These are phyloP conservation scores for Chelon auratus DNA, from an alignment of 2,797 vertebrate species.

Conservation along the genomic window DNA sequence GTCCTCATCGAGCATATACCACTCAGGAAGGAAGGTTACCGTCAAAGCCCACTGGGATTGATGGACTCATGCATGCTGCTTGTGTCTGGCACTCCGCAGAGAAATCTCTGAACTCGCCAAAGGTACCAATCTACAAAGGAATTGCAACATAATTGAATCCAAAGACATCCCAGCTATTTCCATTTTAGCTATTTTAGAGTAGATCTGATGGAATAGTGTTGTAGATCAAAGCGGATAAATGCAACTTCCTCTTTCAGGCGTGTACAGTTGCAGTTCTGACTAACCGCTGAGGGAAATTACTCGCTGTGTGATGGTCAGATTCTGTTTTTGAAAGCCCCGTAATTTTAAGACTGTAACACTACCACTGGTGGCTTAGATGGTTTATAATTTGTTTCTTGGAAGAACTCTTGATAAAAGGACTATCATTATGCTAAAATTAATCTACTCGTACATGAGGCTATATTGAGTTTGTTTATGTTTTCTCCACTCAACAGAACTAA, in stretches of 20 bases:
- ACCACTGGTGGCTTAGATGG: neutral
- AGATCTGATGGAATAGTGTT: conserved; percentile 20
- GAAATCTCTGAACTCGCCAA: conserved; percentile 57
- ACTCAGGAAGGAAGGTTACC: conserved; percentile 28
- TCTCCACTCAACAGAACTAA: conserved; percentile 11
- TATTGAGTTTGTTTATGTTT: conserved; percentile 23
- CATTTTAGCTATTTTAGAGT: conserved; percentile 62
- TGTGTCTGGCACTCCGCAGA: conserved; percentile 39
- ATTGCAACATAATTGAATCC: conserved; percentile 61
- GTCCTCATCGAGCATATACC: conserved; percentile 28
- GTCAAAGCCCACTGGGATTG: conserved; percentile 44
- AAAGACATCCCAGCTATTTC: conserved; percentile 62
- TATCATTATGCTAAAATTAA: conserved; percentile 17
- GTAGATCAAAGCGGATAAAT: conserved; percentile 45
- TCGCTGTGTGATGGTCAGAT: conserved; percentile 44
- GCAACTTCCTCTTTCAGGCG: conserved; percentile 5
- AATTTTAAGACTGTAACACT: conserved; percentile 19
- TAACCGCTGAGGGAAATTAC: conserved; percentile 33
- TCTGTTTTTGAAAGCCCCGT: conserved; percentile 52
- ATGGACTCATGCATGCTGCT: conserved; percentile 39
- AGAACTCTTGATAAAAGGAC: neutral
- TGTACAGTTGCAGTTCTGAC: conserved; percentile 18
- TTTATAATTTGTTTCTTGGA: neutral
- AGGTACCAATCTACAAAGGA: conserved; percentile 58
- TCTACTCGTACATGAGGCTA: conserved; percentile 4